A percentile compares a stretch with the other conserved stretches of the same genome.
phyloP scores from a whole-genome alignment of 2,113 vertebrate species.

The Pseudorhombus dupliciocellatus region DNA sequence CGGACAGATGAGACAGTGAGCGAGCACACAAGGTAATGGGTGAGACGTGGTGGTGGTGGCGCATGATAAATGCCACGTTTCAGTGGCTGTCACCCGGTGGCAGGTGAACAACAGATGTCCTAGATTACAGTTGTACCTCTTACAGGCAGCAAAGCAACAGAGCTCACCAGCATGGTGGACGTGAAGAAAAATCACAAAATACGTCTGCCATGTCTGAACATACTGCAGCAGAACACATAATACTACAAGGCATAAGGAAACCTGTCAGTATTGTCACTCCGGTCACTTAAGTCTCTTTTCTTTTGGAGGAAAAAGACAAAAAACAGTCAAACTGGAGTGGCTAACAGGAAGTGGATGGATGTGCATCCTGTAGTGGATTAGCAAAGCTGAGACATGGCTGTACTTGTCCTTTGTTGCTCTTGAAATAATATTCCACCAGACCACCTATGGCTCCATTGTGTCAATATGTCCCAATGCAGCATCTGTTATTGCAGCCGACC shows the following conservation, averaged over 20 bases:
- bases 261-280: too few relatives aligned
- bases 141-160: neutral
- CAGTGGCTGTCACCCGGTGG: neutral
- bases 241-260: too few relatives aligned
- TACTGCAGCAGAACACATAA: too few relatives aligned
- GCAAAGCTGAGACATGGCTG: too few relatives aligned
- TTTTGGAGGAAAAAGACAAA: too few relatives aligned
- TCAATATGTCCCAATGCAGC: neutral
- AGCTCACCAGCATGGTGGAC: neutral
- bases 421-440: neutral
- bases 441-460: neutral
- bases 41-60: neutral
- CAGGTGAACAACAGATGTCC: neutral
- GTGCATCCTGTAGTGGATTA: too few relatives aligned
- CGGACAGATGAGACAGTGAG: neutral
- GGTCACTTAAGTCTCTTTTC: too few relatives aligned
- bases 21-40: neutral
- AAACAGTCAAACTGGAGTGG: neutral
- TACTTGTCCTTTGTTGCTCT: too few relatives aligned
- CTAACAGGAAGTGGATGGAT: neutral
- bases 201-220: neutral
- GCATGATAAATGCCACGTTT: conserved; percentile 13
- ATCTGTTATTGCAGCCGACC: neutral
- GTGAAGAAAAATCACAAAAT: too few relatives aligned
- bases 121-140: neutral